Conservation (phyloP, 2,888 invertebrate species). For the Sinotaia quadrata region DNA sequence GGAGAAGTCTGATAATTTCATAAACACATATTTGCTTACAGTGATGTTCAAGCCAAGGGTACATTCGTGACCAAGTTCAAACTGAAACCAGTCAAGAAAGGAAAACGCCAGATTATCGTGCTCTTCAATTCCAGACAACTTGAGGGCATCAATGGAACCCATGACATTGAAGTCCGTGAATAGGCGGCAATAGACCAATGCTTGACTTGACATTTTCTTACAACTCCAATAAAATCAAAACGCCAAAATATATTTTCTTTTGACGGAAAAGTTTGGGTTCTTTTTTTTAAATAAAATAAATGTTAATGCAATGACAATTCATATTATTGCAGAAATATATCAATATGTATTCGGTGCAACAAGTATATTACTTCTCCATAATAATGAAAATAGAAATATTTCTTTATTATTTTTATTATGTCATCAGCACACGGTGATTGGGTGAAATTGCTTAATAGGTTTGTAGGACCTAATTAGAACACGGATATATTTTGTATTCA, state of each 20-base stretch:
- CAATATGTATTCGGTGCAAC: no score
- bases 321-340: background rate
- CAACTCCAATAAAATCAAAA: no score
- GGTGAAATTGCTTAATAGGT: no score
- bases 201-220: no score
- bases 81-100: constrained; percentile 83
- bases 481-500: no score
- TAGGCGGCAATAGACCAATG: no score
- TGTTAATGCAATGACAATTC: background rate
- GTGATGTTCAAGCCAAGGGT: constrained; percentile 77
- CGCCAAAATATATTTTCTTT: background rate
- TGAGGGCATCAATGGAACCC: constrained; percentile 88
- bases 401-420: no score
- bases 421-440: no score
- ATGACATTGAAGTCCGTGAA: no score
- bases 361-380: background rate
- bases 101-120: constrained; percentile 85
- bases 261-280: background rate
- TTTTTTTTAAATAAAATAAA: background rate
- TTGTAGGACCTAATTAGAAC: no score
- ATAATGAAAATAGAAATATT: no score
- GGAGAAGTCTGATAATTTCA: no score
- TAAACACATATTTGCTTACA: constrained; percentile 67
- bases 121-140: constrained; percentile 90
- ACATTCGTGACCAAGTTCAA: constrained; percentile 83